Base-by-base conservation (phyloP, 2,888 invertebrate genomes). In the Mantis religiosa region DNA sequence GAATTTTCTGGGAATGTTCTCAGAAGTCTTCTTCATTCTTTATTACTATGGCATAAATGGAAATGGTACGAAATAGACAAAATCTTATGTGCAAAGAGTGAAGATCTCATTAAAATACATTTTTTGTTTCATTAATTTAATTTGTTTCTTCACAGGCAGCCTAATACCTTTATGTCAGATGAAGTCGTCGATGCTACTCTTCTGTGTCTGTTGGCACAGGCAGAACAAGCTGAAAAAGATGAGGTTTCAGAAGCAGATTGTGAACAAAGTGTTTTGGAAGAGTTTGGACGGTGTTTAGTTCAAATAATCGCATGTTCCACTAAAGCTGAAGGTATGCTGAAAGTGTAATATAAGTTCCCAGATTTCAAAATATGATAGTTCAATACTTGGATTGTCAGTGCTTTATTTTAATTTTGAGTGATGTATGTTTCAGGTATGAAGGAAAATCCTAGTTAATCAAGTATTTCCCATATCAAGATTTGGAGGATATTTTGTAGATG, bases 161-260 rank as follows among this genome's bases (percentile, higher is more conserved):
- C 98, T 20, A 98, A 98, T 93, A 97, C 97, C 92, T 98, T 98
- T 93, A 97, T 99, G 93, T 99, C 98, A 1, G 95, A 96, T 87
- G 98, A 98, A 92, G 98, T 99, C 83, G 97, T 99, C 27, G 98
- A 99, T 93, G 99, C 99, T 87, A 98, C 99, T 20, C 97, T 98
- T 92, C 97, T 98, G 92, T 99, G 99, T 93, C 95, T 99, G 92
- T 94, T 99, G 92, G 98, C 99, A n/a, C 97, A 98, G 92, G 98
- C 98, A 7, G 97, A 97, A 91, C 97, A 97, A 92, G 96, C 96
- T 85, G 97, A 96, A 91, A 94, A 95, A 86, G 94, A 94, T 87
- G 95, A 95, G 93, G 93, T 95, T 90, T 95, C 95, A 54, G 96
- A 96, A 83, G 95, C 94, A 92, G 93, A 95, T 92, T 93, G 97